These are phyloP conservation scores for Xylocampa areola DNA, from an alignment of 2,888 invertebrate genomes.

Conservation along the genomic window DNA sequence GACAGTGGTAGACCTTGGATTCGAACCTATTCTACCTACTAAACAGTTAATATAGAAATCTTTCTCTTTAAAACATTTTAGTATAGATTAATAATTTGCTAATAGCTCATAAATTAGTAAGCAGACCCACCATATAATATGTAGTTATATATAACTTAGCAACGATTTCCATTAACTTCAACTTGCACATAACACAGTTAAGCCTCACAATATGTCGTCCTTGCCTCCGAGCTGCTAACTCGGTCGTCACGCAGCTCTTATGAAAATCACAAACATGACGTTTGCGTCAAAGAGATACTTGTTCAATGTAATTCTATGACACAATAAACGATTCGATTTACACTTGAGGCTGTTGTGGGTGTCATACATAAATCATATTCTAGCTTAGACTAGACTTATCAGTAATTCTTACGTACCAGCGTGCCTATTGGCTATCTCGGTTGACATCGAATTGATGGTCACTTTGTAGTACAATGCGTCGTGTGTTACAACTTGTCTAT, in stretches of 20 bases:
- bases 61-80: too few species aligned
- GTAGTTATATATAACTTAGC: constrained; percentile 11
- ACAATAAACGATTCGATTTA: constrained; percentile 40
- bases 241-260: constrained; percentile 52
- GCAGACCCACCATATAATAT: neutral
- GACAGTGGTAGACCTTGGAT: too few species aligned
- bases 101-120: neutral
- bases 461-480: too few species aligned
- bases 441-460: too few species aligned
- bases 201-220: constrained; percentile 41
- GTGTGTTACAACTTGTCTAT: too few species aligned
- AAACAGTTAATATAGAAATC: too few species aligned
- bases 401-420: too few species aligned
- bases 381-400: too few species aligned
- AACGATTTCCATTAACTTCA: constrained; percentile 15
- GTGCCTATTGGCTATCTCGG: too few species aligned
- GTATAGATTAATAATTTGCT: too few species aligned
- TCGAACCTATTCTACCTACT: too few species aligned
- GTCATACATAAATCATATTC: constrained; percentile 3
- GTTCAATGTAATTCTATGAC: constrained; percentile 23
- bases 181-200: constrained; percentile 18
- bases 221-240: constrained; percentile 49
- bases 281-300: constrained; percentile 49
- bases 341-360: constrained; percentile 6
- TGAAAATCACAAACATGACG: constrained; percentile 55